A percentile compares a stretch with the other conserved stretches of the same genome.
These are phyloP conservation scores for Sarcophaga subvicina DNA, from an alignment of 2,888 invertebrate genomes.

Conservation along the genomic window DNA sequence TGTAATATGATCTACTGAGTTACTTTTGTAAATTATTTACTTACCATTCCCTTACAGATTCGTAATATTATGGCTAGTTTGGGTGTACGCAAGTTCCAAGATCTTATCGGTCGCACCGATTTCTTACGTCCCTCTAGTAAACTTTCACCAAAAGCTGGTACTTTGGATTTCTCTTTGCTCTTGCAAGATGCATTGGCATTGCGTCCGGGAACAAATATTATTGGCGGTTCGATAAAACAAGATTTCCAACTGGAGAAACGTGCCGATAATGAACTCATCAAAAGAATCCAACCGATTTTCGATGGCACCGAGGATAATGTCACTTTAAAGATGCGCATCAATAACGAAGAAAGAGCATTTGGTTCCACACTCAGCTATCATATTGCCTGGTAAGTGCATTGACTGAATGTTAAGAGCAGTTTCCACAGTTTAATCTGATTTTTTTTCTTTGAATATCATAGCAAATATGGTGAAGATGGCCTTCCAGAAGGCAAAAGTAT, in stretches of 20 bases:
- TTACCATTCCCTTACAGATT: conserved; percentile 83
- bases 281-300: conserved; percentile 89
- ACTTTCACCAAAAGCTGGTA: conserved; percentile 90
- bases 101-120: conserved; percentile 96
- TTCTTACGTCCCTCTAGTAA: conserved; percentile 89
- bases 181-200: conserved; percentile 94
- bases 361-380: conserved; percentile 96
- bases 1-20: conserved; percentile 82
- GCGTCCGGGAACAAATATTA: conserved; percentile 94
- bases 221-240: conserved; percentile 92
- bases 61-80: conserved; percentile 95
- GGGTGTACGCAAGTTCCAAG: conserved; percentile 94
- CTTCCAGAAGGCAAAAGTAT: conserved; percentile 90
- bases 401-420: not conserved
- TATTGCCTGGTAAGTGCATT: conserved; percentile 91
- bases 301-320: conserved; percentile 87
- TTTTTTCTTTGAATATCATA: conserved; percentile 77
- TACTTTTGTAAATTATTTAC: not conserved
- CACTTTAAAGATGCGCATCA: conserved; percentile 90
- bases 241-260: conserved; percentile 94
- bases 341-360: conserved; percentile 96
- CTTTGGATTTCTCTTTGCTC: conserved; percentile 92
- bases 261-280: conserved; percentile 91
- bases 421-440: not conserved
- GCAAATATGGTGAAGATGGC: conserved; percentile 93